A percentile compares a stretch with the other conserved stretches of the same genome.
Evolutionary conservation across 2,113 vertebrate genomes (phyloP).

Genomic region (Actenoides hombroni): DNA sequence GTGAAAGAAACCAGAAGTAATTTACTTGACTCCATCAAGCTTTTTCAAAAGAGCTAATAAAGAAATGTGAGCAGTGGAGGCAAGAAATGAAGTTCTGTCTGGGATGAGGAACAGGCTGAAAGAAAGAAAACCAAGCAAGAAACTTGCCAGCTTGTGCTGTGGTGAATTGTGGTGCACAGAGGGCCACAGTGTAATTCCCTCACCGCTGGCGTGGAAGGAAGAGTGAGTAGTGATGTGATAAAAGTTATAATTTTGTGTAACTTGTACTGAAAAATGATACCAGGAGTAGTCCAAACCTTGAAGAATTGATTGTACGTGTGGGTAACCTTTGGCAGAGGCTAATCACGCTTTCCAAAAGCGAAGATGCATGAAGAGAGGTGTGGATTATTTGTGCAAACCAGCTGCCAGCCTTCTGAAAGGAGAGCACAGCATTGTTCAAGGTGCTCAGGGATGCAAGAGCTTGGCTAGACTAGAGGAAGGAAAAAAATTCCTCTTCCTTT

Average conservation of each 20-base stretch:
- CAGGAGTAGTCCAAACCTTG: neutral
- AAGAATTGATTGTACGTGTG: neutral
- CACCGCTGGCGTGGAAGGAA: neutral
- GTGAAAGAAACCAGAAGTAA: constrained; percentile 26
- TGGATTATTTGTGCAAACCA: neutral
- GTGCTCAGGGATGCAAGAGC: neutral
- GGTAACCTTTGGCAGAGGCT: neutral
- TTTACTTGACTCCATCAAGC: neutral
- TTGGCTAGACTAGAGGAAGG: neutral
- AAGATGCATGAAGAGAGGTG: neutral
- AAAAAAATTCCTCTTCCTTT: neutral
- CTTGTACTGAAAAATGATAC: neutral
- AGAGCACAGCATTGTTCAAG: neutral
- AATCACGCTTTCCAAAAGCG: fast-evolving
- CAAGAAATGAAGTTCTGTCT: neutral
- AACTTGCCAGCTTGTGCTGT: neutral
- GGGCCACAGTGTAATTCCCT: neutral
- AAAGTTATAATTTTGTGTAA: neutral
- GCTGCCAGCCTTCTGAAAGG: neutral
- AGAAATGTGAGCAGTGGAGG: neutral
- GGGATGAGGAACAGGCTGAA: neutral
- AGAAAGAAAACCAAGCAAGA: neutral
- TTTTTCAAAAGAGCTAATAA: neutral
- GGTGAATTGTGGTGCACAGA: neutral
- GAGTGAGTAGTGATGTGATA: neutral